These are phyloP conservation scores for Bucco capensis DNA, from an alignment of 2,113 vertebrate species.

Conservation along the genomic window DNA sequence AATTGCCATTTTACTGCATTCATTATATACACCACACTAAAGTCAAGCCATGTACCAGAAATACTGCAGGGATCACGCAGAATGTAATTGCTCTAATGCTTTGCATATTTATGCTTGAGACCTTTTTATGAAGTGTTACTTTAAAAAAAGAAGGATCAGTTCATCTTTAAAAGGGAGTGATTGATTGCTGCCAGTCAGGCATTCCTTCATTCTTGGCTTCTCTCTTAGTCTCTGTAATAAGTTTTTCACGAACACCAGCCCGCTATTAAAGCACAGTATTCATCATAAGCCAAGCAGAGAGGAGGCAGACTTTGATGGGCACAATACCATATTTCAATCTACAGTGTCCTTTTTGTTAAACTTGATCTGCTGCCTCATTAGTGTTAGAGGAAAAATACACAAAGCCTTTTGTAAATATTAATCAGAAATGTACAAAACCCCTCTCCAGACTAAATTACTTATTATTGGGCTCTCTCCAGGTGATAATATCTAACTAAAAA, in stretches of 20 bases:
- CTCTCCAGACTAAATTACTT: slow-evolving; percentile 61
- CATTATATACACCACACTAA: slow-evolving; percentile 58
- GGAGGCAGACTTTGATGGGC: slow-evolving; percentile 81
- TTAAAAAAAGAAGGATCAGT: slow-evolving; percentile 73
- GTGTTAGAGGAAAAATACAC: slow-evolving; percentile 68
- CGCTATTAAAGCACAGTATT: slow-evolving; percentile 90
- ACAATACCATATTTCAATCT: slow-evolving; percentile 84
- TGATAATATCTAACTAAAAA: slow-evolving; percentile 64
- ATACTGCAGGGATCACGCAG: slow-evolving; percentile 53
- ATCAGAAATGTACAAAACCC: slow-evolving; percentile 63
- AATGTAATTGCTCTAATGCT: slow-evolving; percentile 59
- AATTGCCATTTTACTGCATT: slow-evolving; percentile 68
- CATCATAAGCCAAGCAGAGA: slow-evolving; percentile 88
- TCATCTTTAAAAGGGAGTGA: slow-evolving; percentile 82
- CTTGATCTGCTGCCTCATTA: slow-evolving; percentile 67
- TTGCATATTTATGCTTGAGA: slow-evolving; percentile 74
- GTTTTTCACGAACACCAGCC: slow-evolving; percentile 84
- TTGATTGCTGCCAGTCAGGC: slow-evolving; percentile 92
- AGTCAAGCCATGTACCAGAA: slow-evolving; percentile 44
- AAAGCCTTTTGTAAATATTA: slow-evolving; percentile 77
- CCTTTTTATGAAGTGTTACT: slow-evolving; percentile 75
- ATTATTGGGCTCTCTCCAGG: slow-evolving; percentile 68
- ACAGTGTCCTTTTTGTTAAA: slow-evolving; percentile 92
- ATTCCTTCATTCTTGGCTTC: slow-evolving; percentile 83
- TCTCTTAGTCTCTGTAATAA: slow-evolving; percentile 82